Evolutionary conservation across 2,888 invertebrate genomes (phyloP), one percentile per base, ranked within the genome.

Genomic region (Plebejus melissa): DNA sequence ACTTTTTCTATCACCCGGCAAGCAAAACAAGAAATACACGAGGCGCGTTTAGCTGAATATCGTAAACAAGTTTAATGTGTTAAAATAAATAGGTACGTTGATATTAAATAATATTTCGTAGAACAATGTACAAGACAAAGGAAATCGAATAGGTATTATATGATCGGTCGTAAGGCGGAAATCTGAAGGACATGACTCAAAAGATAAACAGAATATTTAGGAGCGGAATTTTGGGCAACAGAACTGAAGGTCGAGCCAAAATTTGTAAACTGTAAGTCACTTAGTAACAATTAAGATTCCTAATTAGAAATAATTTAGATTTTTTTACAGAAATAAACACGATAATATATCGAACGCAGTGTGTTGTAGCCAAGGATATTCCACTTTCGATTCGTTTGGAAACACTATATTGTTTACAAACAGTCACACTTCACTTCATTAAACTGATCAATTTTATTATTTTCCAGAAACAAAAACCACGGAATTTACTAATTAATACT

Each of bases 121-220:
- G 9, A n/a, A 41, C 41, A 41, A 70, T 36, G 72, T 54, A 32
- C 11, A 32, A 65, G 32, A 72, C 72, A 72, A 72, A 32, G 54
- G 54, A 72, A 72, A 22, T 72, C 16, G 54, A 32, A 54, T 54
- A 54, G 54, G 54, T 54, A 54, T n/a, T 28, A 7, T 11, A 70
- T 22, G 46, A 22, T 71, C 71, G 22, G 71, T 41, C 28, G n/a
- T 50, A 13, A 46, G 46, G 72, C 46, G 72, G 41, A 50, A 50
- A 54, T 72, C 50, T 72, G 50, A 50, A 54, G 50, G 50, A 6
- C 13, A 72, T 72, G 72, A 72, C 72, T 72, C 72, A 72, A 72
- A 72, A 72, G 50, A 50, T 50, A 72, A 72, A 72, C 72, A 72
- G 16, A 50, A 54, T 72, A 50, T 72, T 22, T n/a, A 54, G 28